These are phyloP conservation scores for Masticophis lateralis DNA, from an alignment of 2,797 vertebrate species.

Conservation along the genomic window DNA sequence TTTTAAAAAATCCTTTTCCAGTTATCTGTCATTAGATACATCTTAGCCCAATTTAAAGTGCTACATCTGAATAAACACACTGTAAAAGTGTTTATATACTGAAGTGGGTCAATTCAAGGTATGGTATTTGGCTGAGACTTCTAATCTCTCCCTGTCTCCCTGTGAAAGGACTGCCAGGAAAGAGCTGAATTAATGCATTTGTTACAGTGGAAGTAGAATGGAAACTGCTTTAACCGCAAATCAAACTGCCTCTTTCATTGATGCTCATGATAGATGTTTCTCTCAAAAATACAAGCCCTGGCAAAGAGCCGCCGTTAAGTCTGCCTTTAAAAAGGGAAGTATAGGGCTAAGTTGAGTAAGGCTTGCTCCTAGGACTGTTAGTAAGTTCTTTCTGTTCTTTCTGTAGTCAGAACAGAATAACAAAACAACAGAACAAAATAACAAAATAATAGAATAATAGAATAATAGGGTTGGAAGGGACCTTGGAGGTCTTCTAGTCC, in stretches of 20 bases:
- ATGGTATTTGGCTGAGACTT: conserved; percentile 83
- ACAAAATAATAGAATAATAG: not conserved
- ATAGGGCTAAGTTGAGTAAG: conserved; percentile 75
- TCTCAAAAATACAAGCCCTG: conserved; percentile 79
- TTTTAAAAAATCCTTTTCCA: conserved; percentile 50
- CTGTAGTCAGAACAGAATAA: conserved; percentile 18
- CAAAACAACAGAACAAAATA: not conserved
- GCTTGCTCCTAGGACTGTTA: conserved; percentile 71
- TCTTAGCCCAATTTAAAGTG: conserved; percentile 84
- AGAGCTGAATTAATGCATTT: conserved; percentile 86
- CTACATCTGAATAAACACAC: conserved; percentile 86
- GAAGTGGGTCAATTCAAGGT: conserved; percentile 86
- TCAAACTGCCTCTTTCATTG: conserved; percentile 83
- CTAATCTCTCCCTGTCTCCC: conserved; percentile 83
- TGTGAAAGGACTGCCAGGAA: conserved; percentile 78
- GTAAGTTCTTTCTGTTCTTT: conserved; percentile 56
- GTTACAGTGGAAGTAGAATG: conserved; percentile 83
- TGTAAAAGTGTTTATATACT: conserved; percentile 85
- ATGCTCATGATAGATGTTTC: conserved; percentile 78
- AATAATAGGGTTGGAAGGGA: not conserved
- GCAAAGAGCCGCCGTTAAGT: conserved; percentile 71
- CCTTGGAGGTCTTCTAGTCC: not conserved
- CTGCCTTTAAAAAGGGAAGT: conserved; percentile 75
- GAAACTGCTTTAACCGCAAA: conserved; percentile 81
- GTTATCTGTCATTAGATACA: conserved; percentile 78